Evolutionary conservation across 2,113 vertebrate genomes (phyloP).

Genomic region (Coryphaenoides rupestris): DNA sequence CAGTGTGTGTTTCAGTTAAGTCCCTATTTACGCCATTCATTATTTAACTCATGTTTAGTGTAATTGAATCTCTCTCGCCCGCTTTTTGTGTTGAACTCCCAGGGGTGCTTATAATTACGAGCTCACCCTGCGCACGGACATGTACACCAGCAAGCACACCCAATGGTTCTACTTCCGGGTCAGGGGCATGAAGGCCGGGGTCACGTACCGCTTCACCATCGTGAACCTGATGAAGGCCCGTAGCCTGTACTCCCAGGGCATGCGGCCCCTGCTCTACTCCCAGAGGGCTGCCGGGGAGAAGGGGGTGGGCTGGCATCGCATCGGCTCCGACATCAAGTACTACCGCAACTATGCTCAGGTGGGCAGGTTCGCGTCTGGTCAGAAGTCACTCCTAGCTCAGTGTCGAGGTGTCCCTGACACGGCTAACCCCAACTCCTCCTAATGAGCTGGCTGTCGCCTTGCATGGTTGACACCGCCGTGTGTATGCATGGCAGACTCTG

Average conservation of each 20-base stretch:
- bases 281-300: slow-evolving; percentile 69
- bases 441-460: too few species aligned
- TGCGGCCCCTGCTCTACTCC: slow-evolving; percentile 88
- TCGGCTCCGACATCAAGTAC: slow-evolving; percentile 76
- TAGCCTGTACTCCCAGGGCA: slow-evolving; percentile 82
- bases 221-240: slow-evolving; percentile 86
- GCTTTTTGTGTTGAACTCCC: background rate
- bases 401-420: too few species aligned
- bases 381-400: background rate
- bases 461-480: too few species aligned
- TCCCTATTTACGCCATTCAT: background rate
- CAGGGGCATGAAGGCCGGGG: slow-evolving; percentile 78
- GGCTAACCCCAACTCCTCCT: too few species aligned
- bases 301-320: slow-evolving; percentile 78
- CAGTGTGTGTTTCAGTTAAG: background rate
- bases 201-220: slow-evolving; percentile 86
- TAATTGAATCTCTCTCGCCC: background rate
- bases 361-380: background rate
- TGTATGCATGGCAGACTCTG: too few species aligned
- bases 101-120: slow-evolving; percentile 84
- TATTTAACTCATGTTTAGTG: background rate
- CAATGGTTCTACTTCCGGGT: slow-evolving; percentile 97
- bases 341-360: slow-evolving; percentile 61
- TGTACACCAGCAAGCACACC: slow-evolving; percentile 88
- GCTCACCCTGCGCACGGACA: slow-evolving; percentile 81